Percentiles rank a stretch among this genome's conserved stretches.
Conservation (phyloP, 2,797 vertebrate species). For the Chromis chromis region DNA sequence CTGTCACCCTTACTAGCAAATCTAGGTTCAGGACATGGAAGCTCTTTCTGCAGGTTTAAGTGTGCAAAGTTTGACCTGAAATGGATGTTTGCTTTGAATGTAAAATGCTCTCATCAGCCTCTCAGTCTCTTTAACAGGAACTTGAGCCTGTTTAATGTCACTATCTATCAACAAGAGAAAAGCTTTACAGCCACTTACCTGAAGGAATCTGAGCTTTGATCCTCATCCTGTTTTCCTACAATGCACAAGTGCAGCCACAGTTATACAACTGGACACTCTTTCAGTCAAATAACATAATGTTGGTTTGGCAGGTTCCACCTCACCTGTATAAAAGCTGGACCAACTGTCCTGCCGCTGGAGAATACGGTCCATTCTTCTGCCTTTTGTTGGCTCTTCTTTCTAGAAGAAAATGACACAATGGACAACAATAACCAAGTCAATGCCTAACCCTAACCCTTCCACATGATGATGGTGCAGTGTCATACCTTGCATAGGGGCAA, state of each 20-base stretch:
- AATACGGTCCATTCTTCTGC: constrained; percentile 61
- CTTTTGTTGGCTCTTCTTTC: constrained; percentile 76
- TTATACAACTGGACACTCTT: not conserved
- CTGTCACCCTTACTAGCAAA: not conserved
- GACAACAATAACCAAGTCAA: not conserved
- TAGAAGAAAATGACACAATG: constrained; percentile 44
- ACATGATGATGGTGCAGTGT: not conserved
- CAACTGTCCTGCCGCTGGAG: constrained; percentile 83
- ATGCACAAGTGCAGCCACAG: constrained; percentile 36
- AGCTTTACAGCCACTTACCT: constrained; percentile 53
- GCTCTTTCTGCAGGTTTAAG: too few species aligned
- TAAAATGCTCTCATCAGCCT: not conserved
- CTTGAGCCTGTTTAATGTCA: too few species aligned
- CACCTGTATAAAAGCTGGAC: constrained; percentile 80
- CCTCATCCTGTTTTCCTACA: constrained; percentile 79
- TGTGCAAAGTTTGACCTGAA: too few species aligned
- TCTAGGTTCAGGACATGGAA: not conserved
- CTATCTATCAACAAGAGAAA: not conserved
- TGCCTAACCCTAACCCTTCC: not conserved
- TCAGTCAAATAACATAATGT: not conserved
- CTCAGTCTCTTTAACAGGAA: not conserved
- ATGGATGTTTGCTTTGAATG: too few species aligned
- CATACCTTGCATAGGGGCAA: constrained; percentile 78
- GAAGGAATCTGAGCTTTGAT: constrained; percentile 67
- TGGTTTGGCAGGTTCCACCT: not conserved